Evolutionary conservation across 1,140 invertebrate genomes (phyloP), one percentile per base, ranked within the genome.

Genomic region (Sminthurinus signatus): DNA sequence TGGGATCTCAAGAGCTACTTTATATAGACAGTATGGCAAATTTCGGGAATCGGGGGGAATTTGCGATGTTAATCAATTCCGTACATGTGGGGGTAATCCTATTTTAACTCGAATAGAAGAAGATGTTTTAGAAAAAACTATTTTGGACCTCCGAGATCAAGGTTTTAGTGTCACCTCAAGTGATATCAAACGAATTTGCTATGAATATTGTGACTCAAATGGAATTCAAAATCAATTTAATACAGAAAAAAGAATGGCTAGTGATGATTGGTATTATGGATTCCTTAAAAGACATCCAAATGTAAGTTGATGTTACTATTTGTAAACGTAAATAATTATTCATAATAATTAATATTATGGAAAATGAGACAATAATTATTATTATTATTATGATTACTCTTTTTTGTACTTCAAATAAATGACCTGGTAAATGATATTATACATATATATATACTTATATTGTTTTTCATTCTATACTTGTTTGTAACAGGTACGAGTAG

Each of bases 241-340:
- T 55, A 23, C 61, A 1, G 70, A 72, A 29, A 72, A 69, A 48
- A n/a, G 70, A 23, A 69, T 67, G 62, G 70, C 70, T 21, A 72
- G 70, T 54, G 70, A 72, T 52, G 70, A 72, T 52, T 72, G 70
- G 70, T 72, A 72, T 50, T 72, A 72, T 46, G 70, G 70, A 31
- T 72, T 69, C 52, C 50, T 72, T 12, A 72, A 72, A 46, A 44
- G 70, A 19, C 70, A 72, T 60, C 59, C 64, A 25, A 62, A 67
- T 28, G 61, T 72, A 21, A 54, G n/a, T n/a, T n/a, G n/a, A n/a
- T n/a, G n/a, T n/a, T n/a, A n/a, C n/a, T n/a, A n/a, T n/a, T n/a
- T n/a, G n/a, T n/a, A n/a, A n/a, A n/a, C n/a, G n/a, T n/a, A n/a
- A n/a, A n/a, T n/a, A n/a, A n/a, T n/a, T n/a, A n/a, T n/a, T n/a